Conservation (phyloP, 1,140 invertebrate genomes). For the Sitophilus oryzae region DNA sequence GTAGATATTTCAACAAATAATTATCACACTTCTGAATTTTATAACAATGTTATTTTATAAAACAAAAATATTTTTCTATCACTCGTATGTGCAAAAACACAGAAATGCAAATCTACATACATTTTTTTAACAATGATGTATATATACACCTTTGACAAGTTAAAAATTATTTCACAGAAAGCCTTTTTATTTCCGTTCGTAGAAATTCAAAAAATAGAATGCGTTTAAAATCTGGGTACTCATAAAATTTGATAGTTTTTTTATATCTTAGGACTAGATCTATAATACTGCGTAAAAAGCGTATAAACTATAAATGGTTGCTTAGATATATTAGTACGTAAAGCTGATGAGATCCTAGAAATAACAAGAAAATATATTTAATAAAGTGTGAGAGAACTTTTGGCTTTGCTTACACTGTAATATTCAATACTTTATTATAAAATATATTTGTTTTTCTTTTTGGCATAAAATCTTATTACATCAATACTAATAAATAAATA, state of each 20-base stretch:
- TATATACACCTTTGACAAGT: neutral
- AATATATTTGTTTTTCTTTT: neutral
- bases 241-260: neutral
- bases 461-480: constrained; percentile 4
- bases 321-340: neutral
- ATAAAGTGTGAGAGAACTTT: no score
- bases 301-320: neutral
- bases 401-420: neutral
- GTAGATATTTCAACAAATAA: neutral
- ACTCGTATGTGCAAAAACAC: neutral
- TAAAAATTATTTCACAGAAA: neutral
- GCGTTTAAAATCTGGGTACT: neutral
- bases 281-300: constrained; percentile 5
- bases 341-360: neutral
- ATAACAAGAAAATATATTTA: no score
- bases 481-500: constrained; percentile 24
- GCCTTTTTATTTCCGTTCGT: neutral
- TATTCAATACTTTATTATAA: neutral
- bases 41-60: neutral
- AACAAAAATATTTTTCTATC: neutral
- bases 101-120: neutral
- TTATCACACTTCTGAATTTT: neutral
- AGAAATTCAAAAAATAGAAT: neutral
- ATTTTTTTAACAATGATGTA: neutral
- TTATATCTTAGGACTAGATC: neutral